Base-by-base conservation (phyloP, 2,888 invertebrate genomes). In the Antheraea yamamai region DNA sequence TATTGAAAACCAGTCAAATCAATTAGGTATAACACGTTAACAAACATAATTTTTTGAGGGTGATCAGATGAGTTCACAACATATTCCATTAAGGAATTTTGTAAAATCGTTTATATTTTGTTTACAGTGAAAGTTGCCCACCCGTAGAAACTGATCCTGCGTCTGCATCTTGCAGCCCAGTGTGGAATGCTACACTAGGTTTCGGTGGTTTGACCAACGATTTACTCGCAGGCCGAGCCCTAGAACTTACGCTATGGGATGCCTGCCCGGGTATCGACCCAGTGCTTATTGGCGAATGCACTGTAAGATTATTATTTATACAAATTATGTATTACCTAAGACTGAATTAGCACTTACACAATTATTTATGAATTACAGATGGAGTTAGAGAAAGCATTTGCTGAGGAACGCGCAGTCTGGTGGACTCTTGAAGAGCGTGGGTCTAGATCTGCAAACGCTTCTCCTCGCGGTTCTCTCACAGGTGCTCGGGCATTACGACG, bases 221-320 rank as follows among this genome's bases (percentile, higher is more conserved):
- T 79, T 96, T 97, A 83, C 93, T 98, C 72, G 96, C 97, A 91
- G 97, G 97, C 76, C 96, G 97, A 76, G 96, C 97, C 14, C 95
- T 98, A 75, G 98, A 98, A 87, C 97, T 98, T 26, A 98, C 98
- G 23, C 95, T 98, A 20, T 98, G 98, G 98, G 98, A 98, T 87
- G 96, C 97, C 79, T 97, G 97, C 81, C 97, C 98, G 0, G 97
- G 97, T 81, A 97, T 97, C 75, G 98, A 98, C 81, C 97, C 97
- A 75, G 96, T 97, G 74, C 97, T 98, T 81, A 95, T 98, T 39
- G 98, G 97, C 86, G 97, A 97, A 89, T 97, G 97, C 90, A 96
- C 96, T 72, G 96, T 96, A 82, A 88, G 90, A 18, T 76, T 16
- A 26, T 30, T 66, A 30, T 30, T 30, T 30, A 66, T 66, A 66